Base-by-base conservation (phyloP, 1,140 invertebrate genomes). In the Theocolax elegans region DNA sequence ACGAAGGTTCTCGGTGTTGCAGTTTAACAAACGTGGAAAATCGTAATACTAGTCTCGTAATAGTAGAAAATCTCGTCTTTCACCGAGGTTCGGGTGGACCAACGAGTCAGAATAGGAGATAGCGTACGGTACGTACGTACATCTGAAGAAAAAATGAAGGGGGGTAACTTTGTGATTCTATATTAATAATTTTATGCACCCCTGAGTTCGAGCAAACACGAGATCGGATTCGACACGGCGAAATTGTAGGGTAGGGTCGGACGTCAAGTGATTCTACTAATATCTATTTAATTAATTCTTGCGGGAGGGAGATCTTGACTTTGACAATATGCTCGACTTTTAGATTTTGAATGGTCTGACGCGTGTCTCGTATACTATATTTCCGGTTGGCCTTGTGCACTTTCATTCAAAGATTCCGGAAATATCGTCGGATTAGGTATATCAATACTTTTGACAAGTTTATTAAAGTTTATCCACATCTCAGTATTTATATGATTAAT, bases 111-210 rank as follows among this genome's bases (percentile, higher is more conserved):
- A n/a, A n/a, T n/a, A n/a, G n/a, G n/a, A n/a, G n/a, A 27, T n/a
- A 1, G 1, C 12, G 12, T 10, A 17, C 9, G 27, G 49, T 4
- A 10, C n/a, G 10, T 31, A 35, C 10, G n/a, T n/a, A n/a, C n/a
- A n/a, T n/a, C n/a, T n/a, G n/a, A n/a, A n/a, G n/a, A n/a, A n/a
- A n/a, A n/a, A n/a, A n/a, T n/a, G n/a, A n/a, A n/a, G n/a, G n/a
- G n/a, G n/a, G n/a, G n/a, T n/a, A n/a, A n/a, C 29, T n/a, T 12
- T 19, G 25, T 21, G 53, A 56, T 58, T 60, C 38, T 56, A 78
- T 80, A 82, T 82, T 83, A 83, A 83, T 83, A 83, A 83, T 76
- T 76, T 81, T 80, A 82, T 83, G 81, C 82, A 83, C 80, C 81
- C 83, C 65, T 31, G 51, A 66, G 42, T 54, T 48, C 67, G 67